Conservation (phyloP, 2,888 invertebrate species). For the Cantharis rustica region DNA sequence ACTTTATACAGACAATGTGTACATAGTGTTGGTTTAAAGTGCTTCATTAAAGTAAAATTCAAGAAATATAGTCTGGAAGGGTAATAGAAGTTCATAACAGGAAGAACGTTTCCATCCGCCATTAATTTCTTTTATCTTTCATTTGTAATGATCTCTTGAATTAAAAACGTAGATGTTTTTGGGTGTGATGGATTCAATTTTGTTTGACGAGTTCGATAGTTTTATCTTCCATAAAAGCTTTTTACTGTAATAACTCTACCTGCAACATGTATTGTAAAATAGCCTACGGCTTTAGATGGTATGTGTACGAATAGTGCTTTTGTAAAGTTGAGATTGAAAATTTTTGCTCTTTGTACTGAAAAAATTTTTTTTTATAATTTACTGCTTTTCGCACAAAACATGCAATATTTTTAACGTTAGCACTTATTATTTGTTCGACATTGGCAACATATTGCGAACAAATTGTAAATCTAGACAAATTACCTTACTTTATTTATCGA, state of each 20-base stretch:
- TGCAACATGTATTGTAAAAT: not conserved
- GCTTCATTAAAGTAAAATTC: not conserved
- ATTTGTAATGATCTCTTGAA: too few relatives aligned
- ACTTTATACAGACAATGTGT: not conserved
- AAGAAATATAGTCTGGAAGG: not conserved
- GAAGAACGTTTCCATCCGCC: not conserved
- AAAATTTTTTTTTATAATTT: not conserved
- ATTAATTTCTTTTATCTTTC: too few relatives aligned
- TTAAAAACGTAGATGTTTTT: too few relatives aligned
- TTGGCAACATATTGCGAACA: not conserved
- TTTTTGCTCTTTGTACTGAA: not conserved
- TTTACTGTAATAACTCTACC: not conserved
- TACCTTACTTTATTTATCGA: not conserved
- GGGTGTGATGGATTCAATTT: not conserved
- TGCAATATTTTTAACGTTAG: not conserved
- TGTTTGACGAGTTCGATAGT: not conserved
- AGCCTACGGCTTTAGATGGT: not conserved
- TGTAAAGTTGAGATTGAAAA: not conserved
- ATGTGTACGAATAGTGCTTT: not conserved
- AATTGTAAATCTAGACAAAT: not conserved
- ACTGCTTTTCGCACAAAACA: not conserved
- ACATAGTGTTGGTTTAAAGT: not conserved
- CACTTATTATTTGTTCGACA: not conserved
- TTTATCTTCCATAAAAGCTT: not conserved
- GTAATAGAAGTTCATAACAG: not conserved